Percentiles rank a stretch among this genome's conserved stretches.
Conservation (phyloP, 2,113 vertebrate genomes). For the Narcine bancroftii region DNA sequence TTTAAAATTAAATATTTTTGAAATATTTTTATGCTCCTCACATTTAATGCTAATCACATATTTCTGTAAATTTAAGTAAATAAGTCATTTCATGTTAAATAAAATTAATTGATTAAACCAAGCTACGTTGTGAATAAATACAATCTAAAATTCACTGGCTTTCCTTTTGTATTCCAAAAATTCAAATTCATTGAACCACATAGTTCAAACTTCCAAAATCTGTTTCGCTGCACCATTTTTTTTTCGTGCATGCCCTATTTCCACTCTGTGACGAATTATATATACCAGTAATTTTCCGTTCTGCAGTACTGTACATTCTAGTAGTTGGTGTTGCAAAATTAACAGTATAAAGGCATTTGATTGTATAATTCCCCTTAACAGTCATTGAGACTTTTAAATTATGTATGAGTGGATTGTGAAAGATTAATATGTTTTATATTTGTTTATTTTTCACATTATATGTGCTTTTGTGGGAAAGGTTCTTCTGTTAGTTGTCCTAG, state of each 20-base stretch:
- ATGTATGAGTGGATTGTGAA: not conserved
- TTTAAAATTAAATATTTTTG: too few relatives aligned
- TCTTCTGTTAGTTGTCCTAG: too few relatives aligned
- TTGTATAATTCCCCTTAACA: not conserved
- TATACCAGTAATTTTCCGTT: not conserved
- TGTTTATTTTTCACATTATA: too few relatives aligned
- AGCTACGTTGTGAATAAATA: not conserved
- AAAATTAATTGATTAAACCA: not conserved
- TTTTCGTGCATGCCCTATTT: not conserved
- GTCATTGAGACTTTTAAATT: not conserved
- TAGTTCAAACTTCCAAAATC: not conserved
- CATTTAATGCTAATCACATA: not conserved
- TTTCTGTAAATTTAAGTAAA: not conserved
- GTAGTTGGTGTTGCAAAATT: not conserved
- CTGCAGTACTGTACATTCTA: conserved; percentile 2
- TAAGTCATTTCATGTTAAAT: not conserved
- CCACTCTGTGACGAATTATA: not conserved
- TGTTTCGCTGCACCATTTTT: not conserved
- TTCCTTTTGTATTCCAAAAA: not conserved
- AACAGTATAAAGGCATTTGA: not conserved
- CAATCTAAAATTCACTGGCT: not conserved
- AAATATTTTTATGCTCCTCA: not conserved
- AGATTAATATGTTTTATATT: too few relatives aligned
- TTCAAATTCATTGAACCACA: not conserved
- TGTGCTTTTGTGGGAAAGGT: too few relatives aligned